Base-by-base conservation (phyloP, 2,797 vertebrate species). In the Sitta carolinensis region DNA sequence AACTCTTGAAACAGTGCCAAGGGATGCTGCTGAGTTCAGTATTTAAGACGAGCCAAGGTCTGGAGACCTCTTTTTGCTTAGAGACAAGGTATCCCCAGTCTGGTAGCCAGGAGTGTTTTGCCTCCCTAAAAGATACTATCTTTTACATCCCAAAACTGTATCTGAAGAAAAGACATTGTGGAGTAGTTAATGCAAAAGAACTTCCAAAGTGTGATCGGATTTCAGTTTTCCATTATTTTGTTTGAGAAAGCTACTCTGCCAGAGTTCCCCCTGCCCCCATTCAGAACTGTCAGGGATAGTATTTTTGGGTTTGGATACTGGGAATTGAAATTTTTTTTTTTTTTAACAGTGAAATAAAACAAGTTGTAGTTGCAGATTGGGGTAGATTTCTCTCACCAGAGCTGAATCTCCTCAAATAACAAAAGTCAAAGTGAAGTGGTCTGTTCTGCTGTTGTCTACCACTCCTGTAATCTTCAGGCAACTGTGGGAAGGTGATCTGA, bases 31-130 rank as follows among this genome's bases (percentile, higher is more conserved):
- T 9, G 45, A 66, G 62, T 47, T 90, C 74, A 63, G 42, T 88
- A 30, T 87, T 82, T 67, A 75, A 16, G 18, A 45, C 43, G 62
- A 94, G 79, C 85, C 73, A 64, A 80, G 52, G 51, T 58, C 69
- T 86, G 62, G 85, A 91, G 77, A 93, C 55, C 70, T 91, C 72
- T 68, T 94, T 91, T 88, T 73, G 70, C 91, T 94, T 67, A 68
- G 63, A 73, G 87, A 82, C 77, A 87, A 63, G 87, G 77, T 93
- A 86, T 94, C 48, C 57, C 82, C 68, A 27, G 1, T 70, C 76
- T 94, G 82, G 36, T 89, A 42, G 38, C 59, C 84, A 68, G 57
- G 81, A 89, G 42, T 55, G 68, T 66, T 93, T 51, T 74, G 21
- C 45, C 50, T 91, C 4, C 64, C 87, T 57, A 12, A n/a, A 85